phyloP scores from a whole-genome alignment of 2,888 invertebrate species.

The Diarsia brunnea region DNA sequence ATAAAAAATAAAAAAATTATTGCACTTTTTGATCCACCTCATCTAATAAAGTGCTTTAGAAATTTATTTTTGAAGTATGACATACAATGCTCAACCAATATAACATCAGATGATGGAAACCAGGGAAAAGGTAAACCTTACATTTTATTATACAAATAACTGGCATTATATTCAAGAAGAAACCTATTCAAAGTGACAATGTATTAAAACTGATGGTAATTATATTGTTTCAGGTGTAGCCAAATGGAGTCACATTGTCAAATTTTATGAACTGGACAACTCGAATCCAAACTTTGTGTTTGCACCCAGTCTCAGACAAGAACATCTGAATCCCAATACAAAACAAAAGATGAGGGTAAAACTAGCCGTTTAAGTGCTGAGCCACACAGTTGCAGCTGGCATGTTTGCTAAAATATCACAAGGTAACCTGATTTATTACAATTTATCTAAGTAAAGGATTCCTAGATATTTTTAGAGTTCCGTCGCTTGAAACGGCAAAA shows the following conservation, averaged over 20 bases:
- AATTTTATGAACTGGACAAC: conserved; percentile 4
- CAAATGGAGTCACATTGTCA: conserved; percentile 14
- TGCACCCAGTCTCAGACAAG: neutral
- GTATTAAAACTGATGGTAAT: neutral
- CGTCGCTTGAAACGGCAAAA: no score
- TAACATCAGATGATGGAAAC: conserved; percentile 11
- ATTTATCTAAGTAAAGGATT: neutral
- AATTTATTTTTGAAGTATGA: conserved; percentile 7
- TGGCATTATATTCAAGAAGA: neutral
- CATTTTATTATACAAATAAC: neutral
- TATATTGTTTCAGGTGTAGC: conserved; percentile 7
- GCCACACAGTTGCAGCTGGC: conserved; percentile 7
- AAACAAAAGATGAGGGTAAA: conserved; percentile 14
- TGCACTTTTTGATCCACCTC: conserved; percentile 7
- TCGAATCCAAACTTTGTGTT: conserved; percentile 10
- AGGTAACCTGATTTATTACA: neutral
- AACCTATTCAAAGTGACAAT: neutral
- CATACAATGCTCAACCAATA: conserved; percentile 8
- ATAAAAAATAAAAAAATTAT: neutral
- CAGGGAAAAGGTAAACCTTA: conserved; percentile 4
- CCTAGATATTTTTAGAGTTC: neutral
- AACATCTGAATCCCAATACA: conserved; percentile 2
- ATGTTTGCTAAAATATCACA: neutral
- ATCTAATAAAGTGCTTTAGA: conserved; percentile 10
- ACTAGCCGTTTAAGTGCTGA: conserved; percentile 8